Evolutionary conservation across 2,797 vertebrate species (phyloP), one percentile per base, ranked within the genome.

Genomic region (Amphiprion clarkii): DNA sequence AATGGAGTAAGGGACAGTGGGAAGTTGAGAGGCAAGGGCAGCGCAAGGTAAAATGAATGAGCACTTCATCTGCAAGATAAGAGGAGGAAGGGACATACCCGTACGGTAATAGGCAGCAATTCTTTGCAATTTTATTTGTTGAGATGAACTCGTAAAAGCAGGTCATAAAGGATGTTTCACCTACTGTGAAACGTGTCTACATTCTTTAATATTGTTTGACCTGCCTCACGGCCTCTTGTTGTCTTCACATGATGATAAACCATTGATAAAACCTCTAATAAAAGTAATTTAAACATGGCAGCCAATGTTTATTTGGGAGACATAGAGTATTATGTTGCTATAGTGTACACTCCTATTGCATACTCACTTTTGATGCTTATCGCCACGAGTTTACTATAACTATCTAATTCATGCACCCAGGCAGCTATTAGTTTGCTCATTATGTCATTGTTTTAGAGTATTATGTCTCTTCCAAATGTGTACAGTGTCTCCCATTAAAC

Each of bases 101-200:
- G 48, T 49, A 46, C 29, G 14, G 29, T 68, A 67, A 74, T 52
- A 49, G 63, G 31, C 65, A 36, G 71, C 70, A 64, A 48, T 81
- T 73, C 56, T 61, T 66, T 14, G 12, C 57, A 48, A 9, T 74
- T 82, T 57, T 77, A 56, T 85, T 84, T 82, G 71, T 70, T 68
- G 44, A 74, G 63, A 83, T 82, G 54, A 31, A 27, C 67, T 81
- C 85, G 40, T 92, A 87, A 89, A 89, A 81, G 39, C 21, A 51
- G 57, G 62, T 71, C 31, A 14, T 87, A 70, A 83, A 82, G 73
- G 40, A 65, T 71, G 70, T 70, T 78, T 78, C 6, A 3, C 67
- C 53, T 54, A 76, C 63, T 70, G 60, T 63, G 59, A 23, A 23
- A 52, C 27, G 25, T 3, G 27, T 59, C 69, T 74, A 56, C 33